phyloP scores from a whole-genome alignment of 2,797 vertebrate species.

The Sparus aurata region DNA sequence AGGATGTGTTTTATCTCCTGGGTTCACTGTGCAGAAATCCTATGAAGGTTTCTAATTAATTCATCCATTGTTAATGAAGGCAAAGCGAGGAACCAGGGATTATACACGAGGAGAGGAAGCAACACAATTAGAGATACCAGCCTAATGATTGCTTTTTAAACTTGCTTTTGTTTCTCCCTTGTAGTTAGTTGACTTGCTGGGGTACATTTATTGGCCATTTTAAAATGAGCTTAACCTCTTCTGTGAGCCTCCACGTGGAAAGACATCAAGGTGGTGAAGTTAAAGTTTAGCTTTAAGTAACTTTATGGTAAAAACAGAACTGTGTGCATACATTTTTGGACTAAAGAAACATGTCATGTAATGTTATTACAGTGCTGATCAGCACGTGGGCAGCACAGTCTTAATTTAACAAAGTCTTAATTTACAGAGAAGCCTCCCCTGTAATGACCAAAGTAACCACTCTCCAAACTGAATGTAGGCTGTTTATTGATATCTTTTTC shows the following conservation, averaged over 20 bases:
- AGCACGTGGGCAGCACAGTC: background rate
- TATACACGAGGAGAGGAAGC: constrained; percentile 84
- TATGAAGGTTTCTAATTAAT: constrained; percentile 91
- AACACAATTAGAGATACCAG: constrained; percentile 90
- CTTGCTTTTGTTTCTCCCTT: constrained; percentile 74
- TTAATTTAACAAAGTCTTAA: background rate
- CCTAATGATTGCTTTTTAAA: constrained; percentile 87
- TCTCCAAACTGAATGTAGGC: background rate
- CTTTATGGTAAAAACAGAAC: background rate
- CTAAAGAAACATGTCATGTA: background rate
- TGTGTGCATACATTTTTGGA: background rate
- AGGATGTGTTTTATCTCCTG: constrained; percentile 87
- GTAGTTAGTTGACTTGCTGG: constrained; percentile 74
- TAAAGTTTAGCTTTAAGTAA: constrained; percentile 31
- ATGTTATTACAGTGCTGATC: background rate
- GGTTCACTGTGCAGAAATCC: constrained; percentile 88
- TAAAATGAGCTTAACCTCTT: constrained; percentile 61
- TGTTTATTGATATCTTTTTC: background rate
- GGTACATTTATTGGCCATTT: constrained; percentile 79
- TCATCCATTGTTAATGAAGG: constrained; percentile 92
- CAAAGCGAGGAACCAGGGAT: constrained; percentile 84
- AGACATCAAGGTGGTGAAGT: constrained; percentile 15
- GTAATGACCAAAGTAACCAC: background rate
- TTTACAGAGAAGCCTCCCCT: background rate
- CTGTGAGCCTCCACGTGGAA: constrained; percentile 1